Base-by-base conservation (phyloP, 2,888 invertebrate genomes). In the Euphydryas editha region DNA sequence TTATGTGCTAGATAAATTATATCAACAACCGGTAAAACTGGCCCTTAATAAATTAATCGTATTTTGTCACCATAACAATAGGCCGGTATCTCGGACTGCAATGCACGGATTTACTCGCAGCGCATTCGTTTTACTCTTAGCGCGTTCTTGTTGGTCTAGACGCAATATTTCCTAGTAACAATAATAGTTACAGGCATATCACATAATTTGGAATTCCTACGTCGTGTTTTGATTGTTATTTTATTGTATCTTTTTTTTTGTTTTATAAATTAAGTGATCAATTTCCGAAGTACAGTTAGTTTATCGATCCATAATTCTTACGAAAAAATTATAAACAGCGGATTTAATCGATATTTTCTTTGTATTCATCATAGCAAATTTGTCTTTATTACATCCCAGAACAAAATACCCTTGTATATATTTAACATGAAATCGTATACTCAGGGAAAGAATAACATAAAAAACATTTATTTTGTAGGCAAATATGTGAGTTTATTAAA, bases 111-210 rank as follows among this genome's bases (percentile, higher is more conserved):
- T 78, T 49, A 49, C 49, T 51, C 49, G 5, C 76, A 71, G 71
- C 76, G 76, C 75, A 76, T 77, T 87, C 80, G 81, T 89, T 89
- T 92, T 91, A 82, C 84, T 90, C 85, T 79, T 70, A 67, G 76
- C 79, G 80, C 90, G 88, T 90, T 89, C 90, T 80, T 84, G 72
- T 72, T 74, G 75, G 90, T 92, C 92, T 92, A 92, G 92, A 92
- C 92, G 82, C 82, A 83, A 87, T 90, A 90, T 87, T 85, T 90
- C 86, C 82, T 74, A 76, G 75, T 74, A 80, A 83, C 79, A 80
- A 80, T 83, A 84, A 85, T 85, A 75, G 72, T 61, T 63, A 79
- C 78, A 78, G 78, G 80, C 79, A 75, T 80, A 78, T 79, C 75
- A 78, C 79, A 79, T 77, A 81, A 82, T 81, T 82, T 81, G 39